Base-by-base conservation (phyloP, 2,113 vertebrate genomes). In the Chinchilla lanigera region DNA sequence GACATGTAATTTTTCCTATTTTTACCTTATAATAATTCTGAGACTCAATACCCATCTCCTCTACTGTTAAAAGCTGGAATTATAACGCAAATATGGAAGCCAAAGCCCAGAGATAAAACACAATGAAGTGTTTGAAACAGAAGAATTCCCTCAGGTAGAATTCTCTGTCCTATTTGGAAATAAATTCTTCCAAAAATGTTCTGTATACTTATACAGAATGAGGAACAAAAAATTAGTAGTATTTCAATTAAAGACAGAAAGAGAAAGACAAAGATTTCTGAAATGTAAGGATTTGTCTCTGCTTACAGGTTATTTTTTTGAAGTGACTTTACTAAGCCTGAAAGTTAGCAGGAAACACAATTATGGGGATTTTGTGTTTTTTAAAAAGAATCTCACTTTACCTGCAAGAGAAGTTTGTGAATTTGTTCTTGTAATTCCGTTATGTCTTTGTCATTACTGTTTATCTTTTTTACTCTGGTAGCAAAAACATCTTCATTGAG, bases 401-500 rank as follows among this genome's bases (percentile, higher is more conserved):
- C 99, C 99, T 99, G 99, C 88, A 99, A 98, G 96, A 99, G 99
- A 85, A 99, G 99, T 95, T 98, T 99, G 97, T 99, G 99, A 96
- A 99, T 99, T 97, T 99, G 99, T 86, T 99, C 98, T 98, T 99
- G 99, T 78, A 99, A 98, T 97, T 99, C 99, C 98, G 98, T 98
- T 44, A 99, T 98, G 69, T 99, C 99, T 93, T 99, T 99, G 96
- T 99, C 97, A 89, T 98, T 97, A n/a, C 86, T 97, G 69, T 96
- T 98, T 1, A 12, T 96, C n/a, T 98, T 98, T 96, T 98, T 99
- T n/a, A 92, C 98, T 93, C 87, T 97, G 83, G 98, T 97, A 73
- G 99, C 99, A 98, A 99, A 99, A 75, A 99, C 99, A 93, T 99
- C 99, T 98, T 99, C 99, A 87, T 99, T 99, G 90, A 99, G 97